phyloP scores from a whole-genome alignment of 2,113 vertebrate species.

The Equus przewalskii region DNA sequence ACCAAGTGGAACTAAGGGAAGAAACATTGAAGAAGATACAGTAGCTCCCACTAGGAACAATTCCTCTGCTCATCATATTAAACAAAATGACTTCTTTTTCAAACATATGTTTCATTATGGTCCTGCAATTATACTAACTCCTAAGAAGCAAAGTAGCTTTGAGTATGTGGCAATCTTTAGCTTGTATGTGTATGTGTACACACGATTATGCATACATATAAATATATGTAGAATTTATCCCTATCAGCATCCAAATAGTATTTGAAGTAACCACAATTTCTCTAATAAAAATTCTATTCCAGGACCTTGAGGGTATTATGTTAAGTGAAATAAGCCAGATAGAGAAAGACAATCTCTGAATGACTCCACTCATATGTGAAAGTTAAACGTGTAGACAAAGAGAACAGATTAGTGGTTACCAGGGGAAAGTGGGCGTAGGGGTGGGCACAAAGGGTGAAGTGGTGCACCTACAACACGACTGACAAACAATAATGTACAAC shows the following conservation, averaged over 20 bases:
- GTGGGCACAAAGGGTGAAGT: too few species aligned
- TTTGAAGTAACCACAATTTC: neutral
- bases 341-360: too few species aligned
- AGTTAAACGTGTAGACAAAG: too few species aligned
- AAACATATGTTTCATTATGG: neutral
- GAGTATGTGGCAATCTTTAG: neutral
- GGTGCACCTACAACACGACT: too few species aligned
- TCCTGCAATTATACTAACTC: neutral
- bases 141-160: neutral
- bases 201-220: neutral
- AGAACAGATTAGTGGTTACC: too few species aligned
- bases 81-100: neutral
- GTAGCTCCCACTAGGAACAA: neutral
- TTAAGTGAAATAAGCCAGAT: too few species aligned
- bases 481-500: too few species aligned
- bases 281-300: conserved; percentile 63
- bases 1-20: neutral
- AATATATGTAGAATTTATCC: neutral
- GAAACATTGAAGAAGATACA: neutral
- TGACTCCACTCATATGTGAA: too few species aligned
- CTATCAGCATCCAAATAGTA: neutral
- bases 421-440: too few species aligned
- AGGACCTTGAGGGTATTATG: neutral
- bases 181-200: neutral
- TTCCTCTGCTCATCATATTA: neutral